These are phyloP conservation scores for Polyodon spathula DNA, from an alignment of 2,113 vertebrate genomes.

Conservation along the genomic window DNA sequence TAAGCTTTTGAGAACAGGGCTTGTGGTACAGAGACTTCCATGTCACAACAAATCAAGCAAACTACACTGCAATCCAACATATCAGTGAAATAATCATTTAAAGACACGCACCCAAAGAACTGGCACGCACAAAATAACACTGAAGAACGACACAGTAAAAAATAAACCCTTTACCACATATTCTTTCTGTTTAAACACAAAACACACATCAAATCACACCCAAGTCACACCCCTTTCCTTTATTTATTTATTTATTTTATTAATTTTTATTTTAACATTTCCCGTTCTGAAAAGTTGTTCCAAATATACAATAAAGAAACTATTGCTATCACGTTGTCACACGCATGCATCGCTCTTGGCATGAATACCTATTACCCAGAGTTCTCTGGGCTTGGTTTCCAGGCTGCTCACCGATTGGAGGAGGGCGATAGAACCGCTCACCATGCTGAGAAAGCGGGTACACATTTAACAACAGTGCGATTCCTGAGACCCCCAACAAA, in stretches of 20 bases:
- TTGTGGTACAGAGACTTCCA: no score
- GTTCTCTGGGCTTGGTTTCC: neutral
- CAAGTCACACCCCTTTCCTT: neutral
- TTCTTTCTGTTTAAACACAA: neutral
- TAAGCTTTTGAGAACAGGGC: no score
- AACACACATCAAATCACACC: neutral
- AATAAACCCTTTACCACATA: neutral
- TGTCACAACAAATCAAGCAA: no score
- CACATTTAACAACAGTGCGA: no score
- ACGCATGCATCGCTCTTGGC: neutral
- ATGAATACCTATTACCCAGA: neutral
- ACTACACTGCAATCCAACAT: no score
- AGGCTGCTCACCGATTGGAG: neutral
- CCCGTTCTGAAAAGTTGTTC: neutral
- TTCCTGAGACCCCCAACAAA: no score
- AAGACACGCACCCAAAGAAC: no score
- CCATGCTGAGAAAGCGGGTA: no score
- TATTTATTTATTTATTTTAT: neutral
- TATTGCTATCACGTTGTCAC: neutral
- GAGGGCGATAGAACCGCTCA: no score
- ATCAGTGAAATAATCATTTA: no score
- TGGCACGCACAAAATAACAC: no score
- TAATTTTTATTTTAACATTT: neutral
- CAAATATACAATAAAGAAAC: neutral
- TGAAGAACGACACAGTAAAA: no score